Evolutionary conservation across 1,140 invertebrate species (phyloP).

Genomic region (Eriosoma lanigerum): DNA sequence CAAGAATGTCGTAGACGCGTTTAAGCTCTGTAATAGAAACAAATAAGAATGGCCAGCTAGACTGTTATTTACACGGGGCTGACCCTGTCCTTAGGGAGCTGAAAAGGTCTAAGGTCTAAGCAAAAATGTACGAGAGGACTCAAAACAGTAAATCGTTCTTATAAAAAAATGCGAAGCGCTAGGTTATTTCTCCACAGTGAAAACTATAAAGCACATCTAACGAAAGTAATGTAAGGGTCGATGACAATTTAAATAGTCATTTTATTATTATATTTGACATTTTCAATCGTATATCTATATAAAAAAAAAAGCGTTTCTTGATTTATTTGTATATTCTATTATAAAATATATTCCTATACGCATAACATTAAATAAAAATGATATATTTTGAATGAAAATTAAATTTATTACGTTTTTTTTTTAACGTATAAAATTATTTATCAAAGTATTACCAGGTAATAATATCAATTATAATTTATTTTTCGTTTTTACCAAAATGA

Average conservation of each 20-base stretch:
- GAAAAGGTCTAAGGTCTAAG: constrained; percentile 11
- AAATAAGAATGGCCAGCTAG: constrained; percentile 46
- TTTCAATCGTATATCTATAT: not conserved
- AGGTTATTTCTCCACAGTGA: not conserved
- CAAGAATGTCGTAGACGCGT: constrained; percentile 44
- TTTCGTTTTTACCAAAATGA: too few relatives aligned
- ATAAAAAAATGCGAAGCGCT: not conserved
- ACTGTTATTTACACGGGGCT: constrained; percentile 43
- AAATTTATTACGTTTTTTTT: too few relatives aligned
- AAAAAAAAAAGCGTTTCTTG: not conserved
- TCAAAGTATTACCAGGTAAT: too few relatives aligned
- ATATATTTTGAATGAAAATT: too few relatives aligned
- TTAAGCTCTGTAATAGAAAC: constrained; percentile 50
- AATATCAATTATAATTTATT: too few relatives aligned
- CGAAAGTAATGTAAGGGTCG: too few relatives aligned
- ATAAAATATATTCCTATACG: too few relatives aligned
- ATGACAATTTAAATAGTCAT: constrained; percentile 9
- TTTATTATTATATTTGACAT: not conserved
- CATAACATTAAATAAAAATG: too few relatives aligned
- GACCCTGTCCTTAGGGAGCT: constrained; percentile 29
- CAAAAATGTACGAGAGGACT: constrained; percentile 23
- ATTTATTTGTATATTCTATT: not conserved
- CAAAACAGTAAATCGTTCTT: constrained; percentile 10
- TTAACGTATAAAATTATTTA: too few relatives aligned
- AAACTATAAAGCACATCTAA: not conserved